These are phyloP conservation scores for Athene cunicularia DNA, from an alignment of 2,113 vertebrate species.

Conservation along the genomic window DNA sequence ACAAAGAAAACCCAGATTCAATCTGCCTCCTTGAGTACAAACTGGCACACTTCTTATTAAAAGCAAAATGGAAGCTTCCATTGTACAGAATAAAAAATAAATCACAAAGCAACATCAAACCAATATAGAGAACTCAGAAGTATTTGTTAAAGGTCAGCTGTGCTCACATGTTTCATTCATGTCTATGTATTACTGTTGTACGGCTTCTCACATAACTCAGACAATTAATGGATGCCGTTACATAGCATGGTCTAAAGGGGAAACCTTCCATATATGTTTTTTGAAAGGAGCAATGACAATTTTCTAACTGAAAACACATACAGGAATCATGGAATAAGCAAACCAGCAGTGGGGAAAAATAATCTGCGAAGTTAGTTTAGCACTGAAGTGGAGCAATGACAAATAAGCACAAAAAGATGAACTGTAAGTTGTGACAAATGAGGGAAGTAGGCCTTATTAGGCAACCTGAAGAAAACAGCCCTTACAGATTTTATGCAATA, in stretches of 20 bases:
- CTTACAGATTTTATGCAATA: background rate
- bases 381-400: background rate
- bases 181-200: background rate
- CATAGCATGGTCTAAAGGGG: background rate
- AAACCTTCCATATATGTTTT: background rate
- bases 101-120: conserved; percentile 47
- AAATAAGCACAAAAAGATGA: background rate
- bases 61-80: conserved; percentile 46
- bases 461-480: background rate
- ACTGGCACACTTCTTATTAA: conserved; percentile 47
- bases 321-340: background rate
- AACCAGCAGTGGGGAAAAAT: background rate
- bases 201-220: background rate
- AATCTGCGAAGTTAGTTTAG: background rate
- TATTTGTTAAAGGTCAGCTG: conserved; percentile 55
- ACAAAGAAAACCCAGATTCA: conserved; percentile 65
- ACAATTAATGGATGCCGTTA: conserved; percentile 28
- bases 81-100: conserved; percentile 60
- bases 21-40: conserved; percentile 41
- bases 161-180: conserved; percentile 43
- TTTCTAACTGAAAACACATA: conserved; percentile 15
- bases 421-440: background rate
- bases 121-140: conserved; percentile 40
- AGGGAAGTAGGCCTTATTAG: background rate
- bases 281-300: background rate